phyloP scores from a whole-genome alignment of 2,113 vertebrate species.

The Sceloporus undulatus region DNA sequence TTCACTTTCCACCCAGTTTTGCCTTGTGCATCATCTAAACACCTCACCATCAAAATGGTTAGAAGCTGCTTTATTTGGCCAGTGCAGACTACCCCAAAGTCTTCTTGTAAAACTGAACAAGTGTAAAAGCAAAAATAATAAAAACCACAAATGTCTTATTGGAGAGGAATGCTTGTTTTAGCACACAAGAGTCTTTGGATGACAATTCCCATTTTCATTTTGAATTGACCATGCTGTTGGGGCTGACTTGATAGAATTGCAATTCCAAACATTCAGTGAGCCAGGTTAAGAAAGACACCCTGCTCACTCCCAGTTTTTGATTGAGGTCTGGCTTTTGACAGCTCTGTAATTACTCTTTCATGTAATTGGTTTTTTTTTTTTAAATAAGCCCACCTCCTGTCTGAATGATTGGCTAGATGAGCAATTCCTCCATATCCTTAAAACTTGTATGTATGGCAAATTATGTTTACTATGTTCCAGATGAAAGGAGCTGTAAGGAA shows the following conservation, averaged over 20 bases:
- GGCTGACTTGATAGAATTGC: neutral
- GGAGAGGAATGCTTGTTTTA: neutral
- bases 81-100: neutral
- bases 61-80: too few relatives aligned
- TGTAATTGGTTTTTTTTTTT: neutral
- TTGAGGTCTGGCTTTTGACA: neutral
- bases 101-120: neutral
- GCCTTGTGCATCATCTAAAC: too few relatives aligned
- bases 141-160: neutral
- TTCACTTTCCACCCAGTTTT: too few relatives aligned
- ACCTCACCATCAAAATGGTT: too few relatives aligned
- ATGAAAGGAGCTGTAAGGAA: neutral
- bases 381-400: neutral
- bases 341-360: neutral
- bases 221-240: neutral
- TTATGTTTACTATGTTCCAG: neutral
- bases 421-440: neutral
- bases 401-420: neutral
- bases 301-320: neutral
- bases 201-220: neutral
- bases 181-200: neutral
- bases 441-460: neutral
- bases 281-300: neutral
- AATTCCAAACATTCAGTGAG: neutral
- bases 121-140: neutral